Base-by-base conservation (phyloP, 2,888 invertebrate species). In the Diabrotica balteata region DNA sequence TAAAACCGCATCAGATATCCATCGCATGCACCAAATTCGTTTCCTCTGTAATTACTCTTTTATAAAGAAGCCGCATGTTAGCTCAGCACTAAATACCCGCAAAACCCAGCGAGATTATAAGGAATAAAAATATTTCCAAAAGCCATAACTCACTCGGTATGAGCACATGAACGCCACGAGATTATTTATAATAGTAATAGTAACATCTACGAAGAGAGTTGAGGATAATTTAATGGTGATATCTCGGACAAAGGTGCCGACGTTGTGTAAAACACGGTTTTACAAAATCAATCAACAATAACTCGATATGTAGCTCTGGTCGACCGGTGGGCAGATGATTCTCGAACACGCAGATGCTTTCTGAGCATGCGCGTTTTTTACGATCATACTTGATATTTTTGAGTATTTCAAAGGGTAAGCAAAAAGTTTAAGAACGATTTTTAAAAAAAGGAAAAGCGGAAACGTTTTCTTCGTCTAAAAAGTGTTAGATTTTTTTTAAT, bases 141-240 rank as follows among this genome's bases (percentile, higher is more conserved):
- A 46, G 51, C 76, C 76, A 79, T 80, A 81, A 80, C 72, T 81
- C 80, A 80, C 76, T 77, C 75, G 66, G 75, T 78, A 77, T 74
- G 78, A 78, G 68, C 58, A 44, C 73, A 70, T 63, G 61, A 58
- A 73, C 69, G 67, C 67, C 61, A 63, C 45, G 50, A 59, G 72
- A 73, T 79, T 79, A 80, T 80, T 80, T 79, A 79, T 79, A 76
- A 70, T 74, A 76, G 78, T 78, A 78, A 47, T 78, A 73, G 72
- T 74, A 77, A 78, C 79, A 79, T 57, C 49, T 55, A 49, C 42
- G 52, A 77, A 79, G 77, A 77, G 77, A 74, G 81, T 81, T 80
- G 80, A 80, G 79, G 80, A 81, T 83, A 82, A 83, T 83, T 83
- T 83, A 83, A 80, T 82, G 82, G 77, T 79, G 77, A 73, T 78